phyloP scores from a whole-genome alignment of 1,140 invertebrate species.

The Drosophila dunni region DNA sequence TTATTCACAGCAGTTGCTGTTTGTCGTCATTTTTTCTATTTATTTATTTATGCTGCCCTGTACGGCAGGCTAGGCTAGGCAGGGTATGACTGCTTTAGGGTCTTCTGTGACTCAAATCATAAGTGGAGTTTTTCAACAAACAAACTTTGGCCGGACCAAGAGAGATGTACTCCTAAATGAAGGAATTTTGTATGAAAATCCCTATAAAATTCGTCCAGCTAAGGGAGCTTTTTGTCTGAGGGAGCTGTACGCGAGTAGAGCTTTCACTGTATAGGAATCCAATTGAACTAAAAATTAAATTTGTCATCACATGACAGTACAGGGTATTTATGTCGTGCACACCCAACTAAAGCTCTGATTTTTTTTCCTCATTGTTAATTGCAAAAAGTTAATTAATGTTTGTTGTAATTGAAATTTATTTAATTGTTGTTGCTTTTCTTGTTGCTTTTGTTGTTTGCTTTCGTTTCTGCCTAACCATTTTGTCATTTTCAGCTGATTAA shows the following conservation, averaged over 20 bases:
- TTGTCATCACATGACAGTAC: not conserved
- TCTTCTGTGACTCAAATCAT: too few species aligned
- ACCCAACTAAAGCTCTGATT: not conserved
- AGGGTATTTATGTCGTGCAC: not conserved
- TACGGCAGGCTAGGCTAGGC: not conserved
- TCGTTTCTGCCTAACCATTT: constrained; percentile 43
- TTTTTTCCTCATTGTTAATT: constrained; percentile 47
- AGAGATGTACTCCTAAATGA: too few species aligned
- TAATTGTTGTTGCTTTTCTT: constrained; percentile 24
- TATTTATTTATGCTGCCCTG: constrained; percentile 4
- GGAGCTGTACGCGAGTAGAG: too few species aligned
- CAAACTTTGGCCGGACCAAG: too few species aligned
- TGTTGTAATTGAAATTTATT: constrained; percentile 74
- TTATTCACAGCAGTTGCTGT: constrained; percentile 3
- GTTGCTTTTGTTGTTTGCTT: constrained; percentile 15
- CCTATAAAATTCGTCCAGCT: too few species aligned
- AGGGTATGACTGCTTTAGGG: not conserved
- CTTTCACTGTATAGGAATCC: too few species aligned
- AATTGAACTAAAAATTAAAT: not conserved
- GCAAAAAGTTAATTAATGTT: constrained; percentile 74
- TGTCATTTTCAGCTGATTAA: constrained; percentile 42
- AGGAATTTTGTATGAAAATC: too few species aligned
- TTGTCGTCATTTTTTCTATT: not conserved
- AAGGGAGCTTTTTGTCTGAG: too few species aligned
- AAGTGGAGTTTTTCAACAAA: too few species aligned